Evolutionary conservation across 2,888 invertebrate species (phyloP), one percentile per base, ranked within the genome.

Genomic region (Apotomis capreana): DNA sequence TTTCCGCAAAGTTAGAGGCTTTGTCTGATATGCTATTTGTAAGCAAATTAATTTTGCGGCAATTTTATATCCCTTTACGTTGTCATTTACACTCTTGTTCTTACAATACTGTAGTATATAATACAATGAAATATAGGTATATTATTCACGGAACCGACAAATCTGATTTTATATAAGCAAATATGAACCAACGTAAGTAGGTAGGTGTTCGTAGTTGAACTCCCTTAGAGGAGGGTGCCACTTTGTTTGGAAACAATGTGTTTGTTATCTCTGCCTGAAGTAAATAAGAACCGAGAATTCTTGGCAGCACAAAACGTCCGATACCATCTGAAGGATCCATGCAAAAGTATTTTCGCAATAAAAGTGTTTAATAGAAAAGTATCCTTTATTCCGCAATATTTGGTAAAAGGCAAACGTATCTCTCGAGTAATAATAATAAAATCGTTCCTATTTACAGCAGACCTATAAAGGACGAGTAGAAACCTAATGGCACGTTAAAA

Each of bases 401-500:
- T 55, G 61, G 58, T 54, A 69, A 60, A 36, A 65, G 75, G 73
- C 75, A 73, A 79, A 81, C 79, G 86, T 85, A 87, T 86, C 83
- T 81, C 73, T 75, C 71, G 52, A 72, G 84, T 81, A 83, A 84
- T 87, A 84, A 85, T 85, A 85, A 83, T 87, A 87, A 87, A 88
- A 84, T 79, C 69, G 78, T 83, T 83, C 84, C 74, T 82, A 81
- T 80, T 81, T 81, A 74, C 49, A 36, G 44, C 76, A 81, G 78
- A 81, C 78, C 76, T 84, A 85, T 83, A 86, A 85, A 85, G 81
- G 74, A 83, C 80, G 83, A 85, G 82, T 76, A 82, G 76, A 76
- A 40, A 40, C 78, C 78, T 87, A 86, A 90, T 86, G 82, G 87
- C 78, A 82, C 87, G 87, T 90, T 87, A 89, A 90, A 89, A 78